A percentile compares a stretch with the other conserved stretches of the same genome.
phyloP scores from a whole-genome alignment of 2,113 vertebrate genomes.

The Petromus typicus region DNA sequence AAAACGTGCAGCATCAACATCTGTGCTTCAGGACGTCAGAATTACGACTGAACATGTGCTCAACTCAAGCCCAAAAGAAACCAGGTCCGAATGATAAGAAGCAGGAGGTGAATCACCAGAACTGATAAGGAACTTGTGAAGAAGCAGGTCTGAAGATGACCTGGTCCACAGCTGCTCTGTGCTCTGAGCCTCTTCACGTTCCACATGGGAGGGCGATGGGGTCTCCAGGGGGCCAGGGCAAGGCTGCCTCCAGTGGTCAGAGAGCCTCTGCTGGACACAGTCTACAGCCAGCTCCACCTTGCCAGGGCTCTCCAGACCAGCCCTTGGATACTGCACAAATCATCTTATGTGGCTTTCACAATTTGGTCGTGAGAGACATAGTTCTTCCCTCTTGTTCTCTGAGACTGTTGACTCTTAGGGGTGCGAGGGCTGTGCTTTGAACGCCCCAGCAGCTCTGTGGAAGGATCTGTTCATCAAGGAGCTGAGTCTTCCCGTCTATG shows the following conservation, averaged over 20 bases:
- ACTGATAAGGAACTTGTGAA: background rate
- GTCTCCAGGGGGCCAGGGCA: background rate
- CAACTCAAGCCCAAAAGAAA: background rate
- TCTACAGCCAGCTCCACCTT: too few species aligned
- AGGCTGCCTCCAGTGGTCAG: background rate
- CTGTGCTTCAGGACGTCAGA: background rate
- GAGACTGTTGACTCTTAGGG: background rate
- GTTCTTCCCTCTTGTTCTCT: background rate
- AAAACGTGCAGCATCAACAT: background rate
- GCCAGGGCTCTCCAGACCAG: too few species aligned
- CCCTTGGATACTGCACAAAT: too few species aligned
- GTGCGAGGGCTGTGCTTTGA: background rate
- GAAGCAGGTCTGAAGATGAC: background rate
- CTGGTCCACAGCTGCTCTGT: background rate
- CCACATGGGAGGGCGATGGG: background rate
- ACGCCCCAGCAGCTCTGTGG: background rate
- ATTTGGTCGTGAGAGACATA: background rate
- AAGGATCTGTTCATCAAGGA: background rate
- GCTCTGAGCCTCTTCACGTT: background rate
- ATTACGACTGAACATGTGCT: background rate
- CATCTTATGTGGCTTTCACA: background rate
- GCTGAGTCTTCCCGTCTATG: background rate
- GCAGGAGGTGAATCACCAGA: background rate
- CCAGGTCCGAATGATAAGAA: background rate
- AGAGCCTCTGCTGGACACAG: background rate